Percentiles rank a stretch among this genome's conserved stretches.
Conservation (phyloP, 2,888 invertebrate genomes). For the Hypena proboscidalis region DNA sequence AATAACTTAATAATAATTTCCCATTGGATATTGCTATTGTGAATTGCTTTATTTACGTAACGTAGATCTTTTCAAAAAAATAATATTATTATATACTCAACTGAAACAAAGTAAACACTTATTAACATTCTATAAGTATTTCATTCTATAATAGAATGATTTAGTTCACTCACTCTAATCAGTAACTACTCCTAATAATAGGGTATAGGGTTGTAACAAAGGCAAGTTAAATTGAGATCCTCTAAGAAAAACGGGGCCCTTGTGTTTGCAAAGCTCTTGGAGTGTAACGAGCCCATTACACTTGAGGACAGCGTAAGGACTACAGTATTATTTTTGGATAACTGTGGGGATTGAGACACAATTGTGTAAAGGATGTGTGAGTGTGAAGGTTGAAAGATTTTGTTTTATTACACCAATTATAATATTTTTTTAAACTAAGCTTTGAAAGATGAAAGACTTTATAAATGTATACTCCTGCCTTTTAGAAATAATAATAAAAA, state of each 20-base stretch:
- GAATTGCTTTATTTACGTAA: too few relatives aligned
- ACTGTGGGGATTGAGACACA: not conserved
- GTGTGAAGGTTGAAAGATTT: not conserved
- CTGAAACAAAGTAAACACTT: too few relatives aligned
- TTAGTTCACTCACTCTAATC: conserved; percentile 20
- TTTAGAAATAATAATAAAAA: too few relatives aligned
- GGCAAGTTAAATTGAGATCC: conserved; percentile 62
- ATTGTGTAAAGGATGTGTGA: not conserved
- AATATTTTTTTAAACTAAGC: too few relatives aligned
- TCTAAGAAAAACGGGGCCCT: conserved; percentile 62
- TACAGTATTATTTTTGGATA: conserved; percentile 5
- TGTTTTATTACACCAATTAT: too few relatives aligned
- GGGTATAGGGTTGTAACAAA: conserved; percentile 56
- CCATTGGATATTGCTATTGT: too few relatives aligned
- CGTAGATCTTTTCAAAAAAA: too few relatives aligned
- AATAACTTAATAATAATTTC: too few relatives aligned
- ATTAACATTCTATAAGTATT: too few relatives aligned
- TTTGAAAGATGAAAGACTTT: too few relatives aligned
- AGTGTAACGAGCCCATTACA: conserved; percentile 62
- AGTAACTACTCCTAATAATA: conserved; percentile 34
- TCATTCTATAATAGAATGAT: conserved; percentile 1
- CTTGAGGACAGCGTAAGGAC: conserved; percentile 35
- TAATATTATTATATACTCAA: too few relatives aligned
- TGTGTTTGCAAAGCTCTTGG: conserved; percentile 61
- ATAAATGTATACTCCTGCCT: too few relatives aligned